Evolutionary conservation across 2,113 vertebrate species (phyloP).

Genomic region (Antechinus flavipes): DNA sequence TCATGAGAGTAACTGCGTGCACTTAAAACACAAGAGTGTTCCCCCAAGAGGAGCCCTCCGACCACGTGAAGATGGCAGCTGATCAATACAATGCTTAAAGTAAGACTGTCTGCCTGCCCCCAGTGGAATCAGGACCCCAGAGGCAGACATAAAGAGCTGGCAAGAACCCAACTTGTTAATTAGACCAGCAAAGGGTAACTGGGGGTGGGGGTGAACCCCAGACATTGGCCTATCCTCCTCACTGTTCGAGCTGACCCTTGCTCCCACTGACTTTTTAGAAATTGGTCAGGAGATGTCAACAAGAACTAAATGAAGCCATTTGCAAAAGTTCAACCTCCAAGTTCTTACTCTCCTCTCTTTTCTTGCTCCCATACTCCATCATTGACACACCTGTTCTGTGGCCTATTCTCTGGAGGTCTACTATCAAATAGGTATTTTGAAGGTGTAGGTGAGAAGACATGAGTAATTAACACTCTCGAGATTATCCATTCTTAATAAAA

Average conservation of each 20-base stretch:
- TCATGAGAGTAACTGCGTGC: slow-evolving; percentile 91
- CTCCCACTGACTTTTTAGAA: slow-evolving; percentile 74
- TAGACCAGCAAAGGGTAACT: slow-evolving; percentile 80
- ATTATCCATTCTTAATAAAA: background rate
- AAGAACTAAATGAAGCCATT: slow-evolving; percentile 30
- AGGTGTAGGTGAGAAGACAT: background rate
- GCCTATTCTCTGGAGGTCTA: background rate
- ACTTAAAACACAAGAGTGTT: slow-evolving; percentile 90
- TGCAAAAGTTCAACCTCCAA: slow-evolving; percentile 12
- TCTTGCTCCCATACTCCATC: background rate
- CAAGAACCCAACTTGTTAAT: slow-evolving; percentile 88
- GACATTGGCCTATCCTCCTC: slow-evolving; percentile 43
- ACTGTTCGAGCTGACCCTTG: slow-evolving; percentile 74
- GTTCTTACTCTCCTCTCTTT: background rate
- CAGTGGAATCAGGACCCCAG: slow-evolving; percentile 81
- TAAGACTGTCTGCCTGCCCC: slow-evolving; percentile 89
- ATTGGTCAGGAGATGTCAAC: slow-evolving; percentile 59
- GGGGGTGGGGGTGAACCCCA: slow-evolving; percentile 25
- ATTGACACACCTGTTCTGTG: background rate
- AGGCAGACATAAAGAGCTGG: slow-evolving; percentile 82
- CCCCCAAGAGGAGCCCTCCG: slow-evolving; percentile 85
- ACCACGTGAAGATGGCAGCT: slow-evolving; percentile 83
- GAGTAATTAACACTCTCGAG: background rate
- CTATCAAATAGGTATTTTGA: background rate
- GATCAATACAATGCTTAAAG: slow-evolving; percentile 90